Conservation (phyloP, 2,113 vertebrate species). For the Saccopteryx bilineata region DNA sequence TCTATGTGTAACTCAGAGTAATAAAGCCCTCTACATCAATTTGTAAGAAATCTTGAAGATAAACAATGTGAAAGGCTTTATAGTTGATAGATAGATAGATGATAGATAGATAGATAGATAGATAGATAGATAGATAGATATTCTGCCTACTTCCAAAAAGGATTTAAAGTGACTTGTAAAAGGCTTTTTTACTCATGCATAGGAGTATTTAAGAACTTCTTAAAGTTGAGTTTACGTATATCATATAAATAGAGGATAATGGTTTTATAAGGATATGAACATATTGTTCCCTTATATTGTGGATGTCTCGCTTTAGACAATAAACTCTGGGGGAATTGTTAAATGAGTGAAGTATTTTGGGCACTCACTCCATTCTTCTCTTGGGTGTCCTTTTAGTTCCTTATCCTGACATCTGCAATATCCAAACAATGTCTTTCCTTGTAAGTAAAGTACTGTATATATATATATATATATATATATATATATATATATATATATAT, state of each 20-base stretch:
- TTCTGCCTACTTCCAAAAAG: slow-evolving; percentile 59
- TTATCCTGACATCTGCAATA: background rate
- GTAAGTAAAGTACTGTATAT: background rate
- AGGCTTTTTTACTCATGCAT: slow-evolving; percentile 63
- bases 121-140: background rate
- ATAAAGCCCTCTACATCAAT: slow-evolving; percentile 66
- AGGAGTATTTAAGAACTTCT: slow-evolving; percentile 64
- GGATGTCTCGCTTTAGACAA: slow-evolving; percentile 54
- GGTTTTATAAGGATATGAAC: slow-evolving; percentile 70
- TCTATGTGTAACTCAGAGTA: slow-evolving; percentile 68
- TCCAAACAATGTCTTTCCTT: background rate
- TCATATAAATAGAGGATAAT: slow-evolving; percentile 75
- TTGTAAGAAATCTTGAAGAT: slow-evolving; percentile 68
- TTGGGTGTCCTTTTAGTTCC: background rate
- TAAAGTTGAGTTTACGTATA: slow-evolving; percentile 78
- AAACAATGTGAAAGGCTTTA: slow-evolving; percentile 61
- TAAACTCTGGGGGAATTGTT: background rate
- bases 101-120: no score
- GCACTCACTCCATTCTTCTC: background rate
- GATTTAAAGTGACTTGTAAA: slow-evolving; percentile 67
- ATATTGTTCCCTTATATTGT: slow-evolving; percentile 33
- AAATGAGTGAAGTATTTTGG: background rate
- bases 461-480: no score
- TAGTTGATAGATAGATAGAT: slow-evolving; percentile 6
- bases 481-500: no score